Evolutionary conservation across 2,888 invertebrate species (phyloP).

Genomic region (Drosophila sordidula): DNA sequence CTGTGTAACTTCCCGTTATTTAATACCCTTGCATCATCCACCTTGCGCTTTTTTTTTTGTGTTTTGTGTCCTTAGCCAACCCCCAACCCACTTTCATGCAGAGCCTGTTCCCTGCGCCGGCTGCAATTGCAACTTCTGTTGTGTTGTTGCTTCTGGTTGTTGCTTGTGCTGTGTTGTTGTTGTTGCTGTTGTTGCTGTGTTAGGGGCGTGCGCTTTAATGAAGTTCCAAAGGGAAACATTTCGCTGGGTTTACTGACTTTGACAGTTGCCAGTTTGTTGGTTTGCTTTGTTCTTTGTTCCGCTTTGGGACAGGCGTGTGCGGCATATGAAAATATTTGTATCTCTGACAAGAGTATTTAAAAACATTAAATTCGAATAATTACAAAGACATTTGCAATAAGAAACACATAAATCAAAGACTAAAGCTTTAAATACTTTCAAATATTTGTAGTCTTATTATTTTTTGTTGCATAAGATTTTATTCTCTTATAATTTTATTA

Average conservation of each 20-base stretch:
- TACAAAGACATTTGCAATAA: background rate
- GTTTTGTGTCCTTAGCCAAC: constrained; percentile 5
- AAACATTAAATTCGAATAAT: background rate
- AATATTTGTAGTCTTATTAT: too few species aligned
- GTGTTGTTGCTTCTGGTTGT: constrained; percentile 13
- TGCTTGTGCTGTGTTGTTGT: constrained; percentile 10
- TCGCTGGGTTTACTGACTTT: constrained; percentile 55
- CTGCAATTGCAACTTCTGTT: constrained; percentile 67
- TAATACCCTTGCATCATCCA: constrained; percentile 76
- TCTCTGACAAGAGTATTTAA: constrained; percentile 4
- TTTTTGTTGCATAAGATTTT: too few species aligned
- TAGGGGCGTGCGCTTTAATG: constrained; percentile 61
- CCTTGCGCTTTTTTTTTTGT: constrained; percentile 69
- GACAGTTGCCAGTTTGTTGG: constrained; percentile 59
- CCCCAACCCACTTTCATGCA: constrained; percentile 32
- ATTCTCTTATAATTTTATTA: too few species aligned
- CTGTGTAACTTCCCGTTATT: constrained; percentile 54
- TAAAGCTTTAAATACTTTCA: too few species aligned
- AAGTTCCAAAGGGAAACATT: constrained; percentile 56
- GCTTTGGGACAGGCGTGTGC: constrained; percentile 29
- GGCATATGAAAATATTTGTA: constrained; percentile 51
- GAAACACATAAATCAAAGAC: background rate
- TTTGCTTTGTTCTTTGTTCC: constrained; percentile 42
- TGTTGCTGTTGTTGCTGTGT: constrained; percentile 10
- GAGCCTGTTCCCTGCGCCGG: constrained; percentile 42